Conservation (phyloP, 2,888 invertebrate genomes). For the Perizoma affinitatum region DNA sequence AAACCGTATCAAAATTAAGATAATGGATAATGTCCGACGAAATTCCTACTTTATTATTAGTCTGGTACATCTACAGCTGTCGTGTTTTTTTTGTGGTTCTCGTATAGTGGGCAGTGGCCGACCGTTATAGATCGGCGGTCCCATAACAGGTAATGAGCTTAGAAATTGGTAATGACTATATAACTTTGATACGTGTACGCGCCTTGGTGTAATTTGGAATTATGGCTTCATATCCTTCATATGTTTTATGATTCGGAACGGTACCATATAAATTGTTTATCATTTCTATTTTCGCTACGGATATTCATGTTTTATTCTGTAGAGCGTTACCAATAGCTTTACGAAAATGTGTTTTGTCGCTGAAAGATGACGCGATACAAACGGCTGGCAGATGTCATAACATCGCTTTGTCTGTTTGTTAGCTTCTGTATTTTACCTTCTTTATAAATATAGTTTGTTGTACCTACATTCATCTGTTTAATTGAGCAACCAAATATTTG, state of each 20-base stretch:
- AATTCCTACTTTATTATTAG: slow-evolving; percentile 76
- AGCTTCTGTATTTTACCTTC: slow-evolving; percentile 40
- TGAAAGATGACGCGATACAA: slow-evolving; percentile 31
- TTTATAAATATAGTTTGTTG: slow-evolving; percentile 39
- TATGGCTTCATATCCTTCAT: slow-evolving; percentile 61
- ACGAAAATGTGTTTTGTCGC: slow-evolving; percentile 18
- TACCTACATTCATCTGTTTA: slow-evolving; percentile 73
- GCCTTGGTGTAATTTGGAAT: slow-evolving; percentile 64
- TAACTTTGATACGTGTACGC: slow-evolving; percentile 60
- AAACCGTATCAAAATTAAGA: slow-evolving; percentile 81
- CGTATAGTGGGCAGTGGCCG: slow-evolving; percentile 65
- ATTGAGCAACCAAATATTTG: slow-evolving; percentile 77
- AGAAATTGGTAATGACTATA: slow-evolving; percentile 78
- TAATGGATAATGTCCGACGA: slow-evolving; percentile 78
- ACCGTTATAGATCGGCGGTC: slow-evolving; percentile 71
- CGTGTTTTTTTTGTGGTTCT: slow-evolving; percentile 59
- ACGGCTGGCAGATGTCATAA: slow-evolving; percentile 69
- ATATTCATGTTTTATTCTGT: slow-evolving; percentile 29
- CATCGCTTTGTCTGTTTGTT: slow-evolving; percentile 48
- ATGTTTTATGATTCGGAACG: slow-evolving; percentile 54
- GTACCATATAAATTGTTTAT: slow-evolving; percentile 40
- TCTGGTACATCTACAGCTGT: slow-evolving; percentile 68
- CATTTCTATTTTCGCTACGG: slow-evolving; percentile 30
- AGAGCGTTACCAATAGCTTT: slow-evolving; percentile 25
- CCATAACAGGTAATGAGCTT: slow-evolving; percentile 74